Base-by-base conservation (phyloP, 1,140 invertebrate genomes). In the Ostrea edulis region DNA sequence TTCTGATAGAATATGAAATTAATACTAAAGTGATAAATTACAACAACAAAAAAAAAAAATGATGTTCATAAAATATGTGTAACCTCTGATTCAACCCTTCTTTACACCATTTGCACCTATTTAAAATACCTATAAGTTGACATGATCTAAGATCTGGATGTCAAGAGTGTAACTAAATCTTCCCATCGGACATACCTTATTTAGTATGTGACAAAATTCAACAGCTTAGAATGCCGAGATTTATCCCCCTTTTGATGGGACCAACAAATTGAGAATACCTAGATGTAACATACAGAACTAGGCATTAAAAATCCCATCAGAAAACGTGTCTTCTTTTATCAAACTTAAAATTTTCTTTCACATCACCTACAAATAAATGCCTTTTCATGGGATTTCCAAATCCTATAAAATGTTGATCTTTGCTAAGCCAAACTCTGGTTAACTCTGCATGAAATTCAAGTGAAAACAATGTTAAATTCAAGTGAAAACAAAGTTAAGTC, bases 171-270 rank as follows among this genome's bases (percentile, higher is more conserved):
- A 85, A 85, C 12, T 14, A 68, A 68, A 51, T 11, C 25, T 77
- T 77, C 22, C 14, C 68, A 77, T 77, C 68, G 8, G 68, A 77
- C 68, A 77, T 77, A 77, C 68, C 68, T 77, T 71, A 20, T 8
- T 71, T 4, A 25, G 29, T 25, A 77, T 17, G 29, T 29, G 68
- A 77, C 68, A 77, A 35, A 77, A 77, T 77, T 77, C 68, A 35
- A 77, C 68, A 77, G 68, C 68, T 77, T 77, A 77, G 68, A 77
- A 77, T 77, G 68, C 68, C 68, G 25, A 77, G 68, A 77, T 77
- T 29, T 77, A 77, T 35, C 29, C 68, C 68, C 68, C 58, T n/a
- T 77, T 77, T 77, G 25, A 77, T 77, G 14, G 68, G 68, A 77
- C 68, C 68, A 25, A 77, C 68, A 77, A 77, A 77, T 77, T 77